A percentile compares a stretch with the other conserved stretches of the same genome.
These are phyloP conservation scores for Echinarachnius parma DNA, from an alignment of 53 echinoderm and acorn worm genomes.

Conservation along the genomic window DNA sequence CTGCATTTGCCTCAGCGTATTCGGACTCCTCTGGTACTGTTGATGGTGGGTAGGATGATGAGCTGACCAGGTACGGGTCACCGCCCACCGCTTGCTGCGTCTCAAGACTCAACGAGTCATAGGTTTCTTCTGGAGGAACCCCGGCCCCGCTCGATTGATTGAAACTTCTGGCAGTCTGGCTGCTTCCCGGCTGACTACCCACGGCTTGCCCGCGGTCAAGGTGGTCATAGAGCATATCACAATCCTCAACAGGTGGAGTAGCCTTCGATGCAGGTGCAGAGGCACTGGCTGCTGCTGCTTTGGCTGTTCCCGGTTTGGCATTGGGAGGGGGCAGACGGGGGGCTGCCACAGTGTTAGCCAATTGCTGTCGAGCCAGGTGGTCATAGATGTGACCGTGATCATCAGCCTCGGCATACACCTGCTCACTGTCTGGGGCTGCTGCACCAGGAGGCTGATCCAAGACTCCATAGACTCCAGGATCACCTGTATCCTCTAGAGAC, in stretches of 20 bases:
- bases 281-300: neutral
- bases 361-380: constrained; percentile 40
- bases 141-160: neutral
- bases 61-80: constrained; percentile 19
- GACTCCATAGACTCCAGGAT: constrained; percentile 48
- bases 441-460: constrained; percentile 31
- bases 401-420: neutral
- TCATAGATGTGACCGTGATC: constrained; percentile 45
- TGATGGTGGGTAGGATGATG: constrained; percentile 24
- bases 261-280: neutral
- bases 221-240: constrained; percentile 34
- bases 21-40: constrained; percentile 44
- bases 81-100: neutral
- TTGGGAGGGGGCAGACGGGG: constrained; percentile 29
- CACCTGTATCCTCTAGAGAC: constrained; percentile 5
- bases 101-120: constrained; percentile 31
- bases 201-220: constrained; percentile 18
- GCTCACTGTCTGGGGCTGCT: constrained; percentile 1
- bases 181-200: neutral
- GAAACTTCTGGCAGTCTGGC: too few relatives aligned
- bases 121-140: constrained; percentile 25
- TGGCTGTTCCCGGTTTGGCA: neutral
- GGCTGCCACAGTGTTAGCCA: neutral
- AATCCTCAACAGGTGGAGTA: neutral
- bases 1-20: constrained; percentile 39